Evolutionary conservation across 2,113 vertebrate genomes (phyloP).

Genomic region (Colaptes auratus): DNA sequence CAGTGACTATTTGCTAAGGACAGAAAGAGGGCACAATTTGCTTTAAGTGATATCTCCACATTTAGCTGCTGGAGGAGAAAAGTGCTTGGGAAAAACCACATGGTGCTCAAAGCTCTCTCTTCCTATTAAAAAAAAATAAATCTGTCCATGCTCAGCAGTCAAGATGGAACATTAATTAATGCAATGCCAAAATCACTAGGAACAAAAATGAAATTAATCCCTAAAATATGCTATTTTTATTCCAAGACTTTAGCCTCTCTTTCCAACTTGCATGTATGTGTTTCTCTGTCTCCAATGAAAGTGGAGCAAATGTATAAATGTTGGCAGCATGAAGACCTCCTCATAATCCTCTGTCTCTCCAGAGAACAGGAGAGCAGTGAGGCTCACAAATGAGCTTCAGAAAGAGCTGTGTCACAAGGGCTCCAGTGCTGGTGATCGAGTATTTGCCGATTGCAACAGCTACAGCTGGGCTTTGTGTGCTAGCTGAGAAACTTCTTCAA

Average conservation of each 20-base stretch:
- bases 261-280: not conserved
- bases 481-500: not conserved
- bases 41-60: conserved; percentile 44
- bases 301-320: not conserved
- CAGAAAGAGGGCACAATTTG: conserved; percentile 36
- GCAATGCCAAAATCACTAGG: conserved; percentile 26
- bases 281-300: not conserved
- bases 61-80: conserved; percentile 47
- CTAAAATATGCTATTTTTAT: conserved; percentile 47
- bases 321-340: not conserved
- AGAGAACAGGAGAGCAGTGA: not conserved
- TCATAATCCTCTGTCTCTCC: not conserved
- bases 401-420: not conserved
- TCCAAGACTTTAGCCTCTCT: not conserved
- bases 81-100: conserved; percentile 62
- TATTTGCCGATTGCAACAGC: not conserved
- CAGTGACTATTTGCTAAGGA: conserved; percentile 27
- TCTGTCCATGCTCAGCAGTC: conserved; percentile 36
- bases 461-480: not conserved
- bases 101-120: conserved; percentile 54
- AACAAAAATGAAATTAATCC: conserved; percentile 58
- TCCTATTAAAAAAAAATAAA: conserved; percentile 65
- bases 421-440: not conserved
- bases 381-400: not conserved
- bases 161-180: conserved; percentile 47